A percentile compares a stretch with the other conserved stretches of the same genome.
Evolutionary conservation across 2,113 vertebrate species (phyloP).

Genomic region (Leucoraja erinaceus): DNA sequence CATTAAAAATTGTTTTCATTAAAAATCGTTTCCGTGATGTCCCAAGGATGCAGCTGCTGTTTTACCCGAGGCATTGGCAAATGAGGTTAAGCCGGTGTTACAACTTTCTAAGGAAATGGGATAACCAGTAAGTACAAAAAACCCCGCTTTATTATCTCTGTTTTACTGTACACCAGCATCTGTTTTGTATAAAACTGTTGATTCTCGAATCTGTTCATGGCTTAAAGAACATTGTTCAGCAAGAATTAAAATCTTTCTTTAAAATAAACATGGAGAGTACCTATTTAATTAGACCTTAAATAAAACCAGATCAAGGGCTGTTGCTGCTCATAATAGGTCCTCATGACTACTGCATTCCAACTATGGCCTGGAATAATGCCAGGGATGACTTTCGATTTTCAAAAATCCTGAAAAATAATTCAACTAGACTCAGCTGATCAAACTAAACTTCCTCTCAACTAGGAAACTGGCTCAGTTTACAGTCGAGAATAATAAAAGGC

Average conservation of each 20-base stretch:
- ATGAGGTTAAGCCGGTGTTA: slow-evolving; percentile 32
- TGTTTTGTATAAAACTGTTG: slow-evolving; percentile 45
- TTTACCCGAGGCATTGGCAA: slow-evolving; percentile 26
- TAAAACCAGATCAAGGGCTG: slow-evolving; percentile 38
- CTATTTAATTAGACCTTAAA: slow-evolving; percentile 45
- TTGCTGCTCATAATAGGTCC: slow-evolving; percentile 32
- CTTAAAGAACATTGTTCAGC: slow-evolving; percentile 38
- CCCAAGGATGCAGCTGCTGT: slow-evolving; percentile 31
- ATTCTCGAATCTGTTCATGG: slow-evolving; percentile 49
- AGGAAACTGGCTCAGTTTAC: not conserved
- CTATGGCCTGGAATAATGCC: slow-evolving; percentile 25
- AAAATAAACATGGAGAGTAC: slow-evolving; percentile 50
- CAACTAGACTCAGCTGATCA: slow-evolving; percentile 15
- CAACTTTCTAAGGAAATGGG: slow-evolving; percentile 36
- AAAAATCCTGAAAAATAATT: slow-evolving; percentile 21
- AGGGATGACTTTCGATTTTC: slow-evolving; percentile 12
- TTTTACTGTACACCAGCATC: slow-evolving; percentile 43
- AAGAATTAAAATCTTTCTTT: slow-evolving; percentile 36
- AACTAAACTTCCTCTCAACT: not conserved
- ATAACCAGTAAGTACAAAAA: slow-evolving; percentile 31
- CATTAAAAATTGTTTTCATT: slow-evolving; percentile 21
- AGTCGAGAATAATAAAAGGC: not conserved
- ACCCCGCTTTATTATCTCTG: slow-evolving; percentile 25
- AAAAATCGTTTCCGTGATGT: slow-evolving; percentile 33
- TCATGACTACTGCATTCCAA: slow-evolving; percentile 33